A percentile compares a stretch with the other conserved stretches of the same genome.
These are phyloP conservation scores for Mythimna vitellina DNA, from an alignment of 2,888 invertebrate species.

Conservation along the genomic window DNA sequence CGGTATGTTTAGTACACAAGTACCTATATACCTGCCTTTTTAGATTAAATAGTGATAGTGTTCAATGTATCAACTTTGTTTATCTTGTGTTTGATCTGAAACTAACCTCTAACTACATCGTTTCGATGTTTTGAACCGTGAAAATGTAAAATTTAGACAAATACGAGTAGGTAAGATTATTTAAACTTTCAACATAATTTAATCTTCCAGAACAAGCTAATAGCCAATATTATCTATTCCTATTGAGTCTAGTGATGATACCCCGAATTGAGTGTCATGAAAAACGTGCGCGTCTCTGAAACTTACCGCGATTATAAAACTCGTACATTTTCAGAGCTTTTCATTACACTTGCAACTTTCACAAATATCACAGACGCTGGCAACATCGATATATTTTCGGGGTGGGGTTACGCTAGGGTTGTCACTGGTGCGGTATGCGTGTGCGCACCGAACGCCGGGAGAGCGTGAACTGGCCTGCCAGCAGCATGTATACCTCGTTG, in stretches of 20 bases:
- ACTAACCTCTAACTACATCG: constrained; percentile 29
- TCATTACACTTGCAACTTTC: constrained; percentile 61
- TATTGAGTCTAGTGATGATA: background rate
- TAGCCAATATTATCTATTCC: background rate
- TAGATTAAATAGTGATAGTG: constrained; percentile 19
- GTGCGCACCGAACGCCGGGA: constrained; percentile 85
- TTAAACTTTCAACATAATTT: background rate
- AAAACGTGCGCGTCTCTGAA: constrained; percentile 5
- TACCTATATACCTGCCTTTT: background rate
- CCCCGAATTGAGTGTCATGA: constrained; percentile 3
- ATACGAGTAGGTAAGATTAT: background rate
- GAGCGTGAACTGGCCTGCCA: constrained; percentile 81
- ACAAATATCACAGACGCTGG: constrained; percentile 64
- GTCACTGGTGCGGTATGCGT: constrained; percentile 68
- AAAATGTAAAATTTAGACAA: constrained; percentile 11
- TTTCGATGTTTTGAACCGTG: background rate
- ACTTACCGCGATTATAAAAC: constrained; percentile 55
- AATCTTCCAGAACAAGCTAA: background rate
- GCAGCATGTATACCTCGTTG: constrained; percentile 78
- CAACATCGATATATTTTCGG: constrained; percentile 64
- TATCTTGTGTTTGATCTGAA: constrained; percentile 40
- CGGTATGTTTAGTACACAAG: background rate
- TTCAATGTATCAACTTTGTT: constrained; percentile 27
- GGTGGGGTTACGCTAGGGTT: constrained; percentile 67
- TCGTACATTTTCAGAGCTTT: constrained; percentile 55